Evolutionary conservation across 2,113 vertebrate genomes (phyloP).

Genomic region (Xenus cinereus): DNA sequence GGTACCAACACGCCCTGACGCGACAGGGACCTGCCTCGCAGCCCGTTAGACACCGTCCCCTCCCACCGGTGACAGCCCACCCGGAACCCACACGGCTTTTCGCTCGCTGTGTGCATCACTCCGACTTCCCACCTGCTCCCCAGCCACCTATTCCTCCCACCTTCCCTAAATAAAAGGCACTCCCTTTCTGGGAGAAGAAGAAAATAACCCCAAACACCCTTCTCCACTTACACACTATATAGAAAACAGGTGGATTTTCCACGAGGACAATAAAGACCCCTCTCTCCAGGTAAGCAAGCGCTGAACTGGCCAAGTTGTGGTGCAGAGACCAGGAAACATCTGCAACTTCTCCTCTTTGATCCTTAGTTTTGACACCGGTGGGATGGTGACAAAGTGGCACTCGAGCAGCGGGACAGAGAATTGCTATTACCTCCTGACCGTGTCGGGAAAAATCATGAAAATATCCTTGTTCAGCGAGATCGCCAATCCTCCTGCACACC

Average conservation of each 20-base stretch:
- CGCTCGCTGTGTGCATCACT: background rate
- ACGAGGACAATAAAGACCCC: background rate
- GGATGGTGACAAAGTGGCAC: background rate
- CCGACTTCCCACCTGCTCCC: background rate
- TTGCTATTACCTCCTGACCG: background rate
- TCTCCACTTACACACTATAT: accelerated
- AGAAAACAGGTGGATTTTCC: background rate
- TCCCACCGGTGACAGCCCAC: background rate
- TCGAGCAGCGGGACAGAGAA: background rate
- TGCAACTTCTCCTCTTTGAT: accelerated
- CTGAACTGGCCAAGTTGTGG: too few relatives aligned
- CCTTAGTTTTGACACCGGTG: background rate
- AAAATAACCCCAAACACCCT: background rate
- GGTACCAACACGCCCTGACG: accelerated
- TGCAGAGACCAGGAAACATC: too few relatives aligned
- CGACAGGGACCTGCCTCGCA: background rate
- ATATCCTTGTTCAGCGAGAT: accelerated
- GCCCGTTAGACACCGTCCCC: background rate
- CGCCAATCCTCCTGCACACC: background rate
- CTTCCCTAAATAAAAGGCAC: accelerated
- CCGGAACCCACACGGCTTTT: accelerated
- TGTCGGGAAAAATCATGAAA: accelerated
- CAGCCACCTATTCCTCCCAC: background rate
- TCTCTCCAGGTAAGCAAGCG: background rate
- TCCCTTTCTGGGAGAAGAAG: background rate